Evolutionary conservation across 1,140 invertebrate genomes (phyloP).

Genomic region (Pachypsylla venusta): DNA sequence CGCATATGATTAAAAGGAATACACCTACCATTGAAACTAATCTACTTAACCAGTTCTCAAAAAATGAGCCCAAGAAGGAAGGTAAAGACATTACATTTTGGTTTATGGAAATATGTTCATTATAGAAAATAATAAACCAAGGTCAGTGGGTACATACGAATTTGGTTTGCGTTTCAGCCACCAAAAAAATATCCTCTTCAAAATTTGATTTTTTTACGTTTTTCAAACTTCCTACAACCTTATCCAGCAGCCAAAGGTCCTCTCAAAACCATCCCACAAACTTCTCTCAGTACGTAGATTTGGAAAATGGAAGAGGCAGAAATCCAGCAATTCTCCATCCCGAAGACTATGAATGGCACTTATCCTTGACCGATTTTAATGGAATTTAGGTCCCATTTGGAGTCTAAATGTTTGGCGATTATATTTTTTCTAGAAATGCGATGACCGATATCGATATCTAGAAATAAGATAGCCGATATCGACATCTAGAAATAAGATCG

Average conservation of each 20-base stretch:
- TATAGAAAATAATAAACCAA: neutral
- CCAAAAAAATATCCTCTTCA: neutral
- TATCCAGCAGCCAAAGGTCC: neutral
- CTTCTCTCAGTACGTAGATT: no score
- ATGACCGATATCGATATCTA: no score
- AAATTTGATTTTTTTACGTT: neutral
- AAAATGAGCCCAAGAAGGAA: neutral
- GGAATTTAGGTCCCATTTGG: no score
- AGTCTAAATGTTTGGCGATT: no score
- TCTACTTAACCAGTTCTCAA: neutral
- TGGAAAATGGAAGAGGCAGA: no score
- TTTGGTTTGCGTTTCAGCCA: neutral
- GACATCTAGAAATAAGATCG: no score
- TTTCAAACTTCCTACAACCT: neutral
- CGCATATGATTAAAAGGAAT: neutral
- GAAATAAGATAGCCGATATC: no score
- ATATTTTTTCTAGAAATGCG: no score
- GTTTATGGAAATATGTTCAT: neutral
- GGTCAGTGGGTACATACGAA: neutral
- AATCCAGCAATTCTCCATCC: no score
- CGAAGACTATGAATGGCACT: no score
- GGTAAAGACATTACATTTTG: slow-evolving; percentile 2
- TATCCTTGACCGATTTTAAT: no score
- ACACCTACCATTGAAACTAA: neutral
- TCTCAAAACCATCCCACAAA: no score